These are phyloP conservation scores for Alsophila aescularia DNA, from an alignment of 2,888 invertebrate species.

Conservation along the genomic window DNA sequence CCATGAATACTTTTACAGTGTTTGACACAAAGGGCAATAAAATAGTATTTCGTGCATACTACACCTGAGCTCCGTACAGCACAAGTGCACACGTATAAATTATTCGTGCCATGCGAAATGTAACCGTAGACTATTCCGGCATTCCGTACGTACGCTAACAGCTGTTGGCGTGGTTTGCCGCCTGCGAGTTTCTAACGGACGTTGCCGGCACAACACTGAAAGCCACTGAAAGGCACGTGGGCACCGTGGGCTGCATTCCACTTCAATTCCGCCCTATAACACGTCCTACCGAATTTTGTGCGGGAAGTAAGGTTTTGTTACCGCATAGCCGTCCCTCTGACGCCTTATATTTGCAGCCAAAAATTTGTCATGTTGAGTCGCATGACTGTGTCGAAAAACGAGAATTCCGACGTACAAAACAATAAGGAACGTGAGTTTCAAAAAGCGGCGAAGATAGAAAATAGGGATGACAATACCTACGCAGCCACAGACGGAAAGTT, in stretches of 20 bases:
- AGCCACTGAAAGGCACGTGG: conserved; percentile 57
- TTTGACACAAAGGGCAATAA: conserved; percentile 23
- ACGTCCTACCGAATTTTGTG: conserved; percentile 55
- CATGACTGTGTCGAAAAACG: conserved; percentile 39
- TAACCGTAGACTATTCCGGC: conserved; percentile 63
- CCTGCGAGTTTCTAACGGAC: conserved; percentile 62
- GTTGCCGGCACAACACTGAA: conserved; percentile 56
- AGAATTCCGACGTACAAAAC: conserved; percentile 35
- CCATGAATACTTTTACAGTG: conserved; percentile 23
- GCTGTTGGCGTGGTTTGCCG: conserved; percentile 65
- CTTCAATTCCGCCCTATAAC: conserved; percentile 60
- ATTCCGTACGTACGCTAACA: conserved; percentile 68
- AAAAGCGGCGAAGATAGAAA: conserved; percentile 27
- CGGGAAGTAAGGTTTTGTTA: conserved; percentile 49
- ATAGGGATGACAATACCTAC: conserved; percentile 30
- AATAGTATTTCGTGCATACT: conserved; percentile 21
- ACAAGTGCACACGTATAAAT: conserved; percentile 52
- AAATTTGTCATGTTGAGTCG: conserved; percentile 35
- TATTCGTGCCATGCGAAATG: conserved; percentile 63
- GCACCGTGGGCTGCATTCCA: conserved; percentile 70
- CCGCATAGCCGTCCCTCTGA: conserved; percentile 25
- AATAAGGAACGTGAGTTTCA: conserved; percentile 39
- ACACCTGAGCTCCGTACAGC: conserved; percentile 25
- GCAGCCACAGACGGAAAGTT: conserved; percentile 39
- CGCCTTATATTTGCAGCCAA: conserved; percentile 23